Evolutionary conservation across 2,888 invertebrate genomes (phyloP), one percentile per base, ranked within the genome.

Genomic region (Melipona beecheii): DNA sequence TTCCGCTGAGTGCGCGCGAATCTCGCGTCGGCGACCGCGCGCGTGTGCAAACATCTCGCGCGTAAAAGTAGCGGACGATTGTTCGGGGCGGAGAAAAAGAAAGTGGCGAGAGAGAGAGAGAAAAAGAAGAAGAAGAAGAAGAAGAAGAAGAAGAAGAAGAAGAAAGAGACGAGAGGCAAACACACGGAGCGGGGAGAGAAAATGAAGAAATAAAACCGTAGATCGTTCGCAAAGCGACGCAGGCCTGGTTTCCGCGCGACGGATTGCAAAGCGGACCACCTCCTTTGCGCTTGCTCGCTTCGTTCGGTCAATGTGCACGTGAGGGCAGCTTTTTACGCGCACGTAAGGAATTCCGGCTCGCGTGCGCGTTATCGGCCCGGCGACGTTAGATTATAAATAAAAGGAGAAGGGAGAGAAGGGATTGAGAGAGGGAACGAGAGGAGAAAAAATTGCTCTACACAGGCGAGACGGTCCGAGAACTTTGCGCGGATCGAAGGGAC

Each of bases 341-440:
- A 84, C 71, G 82, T 85, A 82, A 88, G 78, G 85, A 87, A 85
- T 86, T 79, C 83, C 66, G 81, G 81, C 74, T 91, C 88, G 92
- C 92, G 92, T 92, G 91, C 89, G 69, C 84, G 87, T 86, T 92
- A 91, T 92, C 91, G 83, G 64, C 71, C 84, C 62, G 75, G 72
- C 82, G 83, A 83, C 86, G 83, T 88, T 91, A 90, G 91, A 92
- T 92, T 92, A 91, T 90, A 91, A 89, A 91, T 87, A 90, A 90
- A 90, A 71, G 19, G 36, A 4, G 9, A 36, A 15, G 15, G 11
- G 13, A 0, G n/a, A n/a, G n/a, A 5, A 52, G 52, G 31, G 2
- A 52, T 9, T 43, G 19, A 5, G 36, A 65, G 24, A 52, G 36
- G 9, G 31, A 4, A 52, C 5, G 19, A 36, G 4, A 24, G 11